These are phyloP conservation scores for Thereva nobilitata DNA, from an alignment of 2,888 invertebrate genomes.

Conservation along the genomic window DNA sequence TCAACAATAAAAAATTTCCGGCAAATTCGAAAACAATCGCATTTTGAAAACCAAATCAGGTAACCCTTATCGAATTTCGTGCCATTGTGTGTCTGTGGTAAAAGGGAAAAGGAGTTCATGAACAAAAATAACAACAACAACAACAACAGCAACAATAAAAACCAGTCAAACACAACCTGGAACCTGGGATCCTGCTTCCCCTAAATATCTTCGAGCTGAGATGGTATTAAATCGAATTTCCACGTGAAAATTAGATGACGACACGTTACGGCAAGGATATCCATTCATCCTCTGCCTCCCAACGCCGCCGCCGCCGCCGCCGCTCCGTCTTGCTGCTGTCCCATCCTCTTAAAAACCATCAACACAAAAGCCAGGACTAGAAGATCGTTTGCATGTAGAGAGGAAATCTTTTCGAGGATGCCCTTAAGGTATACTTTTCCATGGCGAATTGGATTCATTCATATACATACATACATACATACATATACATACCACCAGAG, in stretches of 20 bases:
- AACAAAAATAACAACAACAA: too few species aligned
- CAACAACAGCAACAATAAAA: too few species aligned
- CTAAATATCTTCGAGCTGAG: constrained; percentile 31
- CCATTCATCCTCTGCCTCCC: not conserved
- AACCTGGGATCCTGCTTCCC: not conserved
- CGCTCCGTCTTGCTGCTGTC: too few species aligned
- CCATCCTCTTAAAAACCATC: too few species aligned
- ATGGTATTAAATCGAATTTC: constrained; percentile 36
- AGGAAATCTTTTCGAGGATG: constrained; percentile 26
- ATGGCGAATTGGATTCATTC: too few species aligned
- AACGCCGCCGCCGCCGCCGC: too few species aligned
- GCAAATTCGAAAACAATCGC: constrained; percentile 35
- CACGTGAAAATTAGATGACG: constrained; percentile 36
- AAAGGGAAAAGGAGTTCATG: not conserved
- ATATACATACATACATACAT: too few species aligned
- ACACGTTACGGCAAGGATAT: constrained; percentile 24
- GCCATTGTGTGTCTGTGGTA: constrained; percentile 22
- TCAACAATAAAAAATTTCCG: constrained; percentile 36
- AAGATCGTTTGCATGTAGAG: constrained; percentile 31
- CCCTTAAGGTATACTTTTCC: constrained; percentile 6
- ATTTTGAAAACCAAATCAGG: constrained; percentile 36
- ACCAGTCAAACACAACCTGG: too few species aligned
- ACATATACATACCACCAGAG: not conserved
- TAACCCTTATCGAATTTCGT: constrained; percentile 36
- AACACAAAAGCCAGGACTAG: constrained; percentile 7